phyloP scores from a whole-genome alignment of 1,140 invertebrate genomes.

The Dendrolimus kikuchii region DNA sequence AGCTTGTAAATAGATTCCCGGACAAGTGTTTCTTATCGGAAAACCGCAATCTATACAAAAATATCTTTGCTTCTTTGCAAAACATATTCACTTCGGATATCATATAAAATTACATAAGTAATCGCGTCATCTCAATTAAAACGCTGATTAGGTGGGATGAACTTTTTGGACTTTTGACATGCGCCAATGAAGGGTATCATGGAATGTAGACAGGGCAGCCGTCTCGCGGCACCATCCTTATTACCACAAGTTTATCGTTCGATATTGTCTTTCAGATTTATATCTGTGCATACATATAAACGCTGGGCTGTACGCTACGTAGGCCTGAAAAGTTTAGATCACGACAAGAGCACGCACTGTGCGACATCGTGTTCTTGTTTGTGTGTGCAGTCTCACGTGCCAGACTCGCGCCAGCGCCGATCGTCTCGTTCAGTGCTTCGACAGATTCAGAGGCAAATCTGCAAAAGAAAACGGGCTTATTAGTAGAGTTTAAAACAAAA shows the following conservation, averaged over 20 bases:
- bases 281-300: conserved; percentile 1
- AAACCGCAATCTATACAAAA: conserved; percentile 60
- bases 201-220: conserved; percentile 54
- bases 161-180: conserved; percentile 48
- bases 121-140: conserved; percentile 23
- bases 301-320: too few relatives aligned
- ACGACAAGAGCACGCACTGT: too few relatives aligned
- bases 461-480: conserved; percentile 25
- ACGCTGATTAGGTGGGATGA: conserved; percentile 57
- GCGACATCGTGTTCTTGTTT: conserved; percentile 16
- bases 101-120: conserved; percentile 23
- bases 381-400: conserved; percentile 29
- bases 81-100: conserved; percentile 38
- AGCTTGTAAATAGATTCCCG: conserved; percentile 62
- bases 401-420: conserved; percentile 26
- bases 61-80: conserved; percentile 46
- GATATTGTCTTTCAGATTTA: conserved; percentile 20
- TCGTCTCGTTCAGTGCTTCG: conserved; percentile 55
- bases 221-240: conserved; percentile 12
- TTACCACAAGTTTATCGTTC: conserved; percentile 26
- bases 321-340: too few relatives aligned
- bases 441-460: conserved; percentile 70
- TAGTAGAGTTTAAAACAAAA: neutral
- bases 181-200: conserved; percentile 53
- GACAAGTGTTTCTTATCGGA: conserved; percentile 36